A percentile compares a stretch with the other conserved stretches of the same genome.
Conservation (phyloP, 2,888 invertebrate genomes). For the Cheilosia impressa region DNA sequence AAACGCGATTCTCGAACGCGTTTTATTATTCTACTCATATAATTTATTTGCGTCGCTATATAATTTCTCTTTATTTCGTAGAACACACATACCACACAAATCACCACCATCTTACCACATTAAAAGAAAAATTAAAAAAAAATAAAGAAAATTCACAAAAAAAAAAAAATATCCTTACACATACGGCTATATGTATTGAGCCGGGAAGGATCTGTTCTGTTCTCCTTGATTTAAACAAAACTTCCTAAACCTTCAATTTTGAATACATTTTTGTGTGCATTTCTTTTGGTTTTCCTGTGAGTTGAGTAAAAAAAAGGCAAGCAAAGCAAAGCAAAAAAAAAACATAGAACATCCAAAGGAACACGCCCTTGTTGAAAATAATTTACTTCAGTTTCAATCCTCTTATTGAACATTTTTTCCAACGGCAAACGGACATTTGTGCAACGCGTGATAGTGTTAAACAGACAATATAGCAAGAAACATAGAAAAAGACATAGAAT, state of each 20-base stretch:
- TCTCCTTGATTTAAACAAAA: conserved; percentile 44
- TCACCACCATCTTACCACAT: conserved; percentile 55
- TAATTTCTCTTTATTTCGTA: conserved; percentile 83
- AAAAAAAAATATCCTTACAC: conserved; percentile 35
- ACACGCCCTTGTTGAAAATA: conserved; percentile 41
- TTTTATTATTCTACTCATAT: conserved; percentile 84
- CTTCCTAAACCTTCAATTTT: conserved; percentile 37
- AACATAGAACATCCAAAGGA: conserved; percentile 26
- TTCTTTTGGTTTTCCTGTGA: conserved; percentile 45
- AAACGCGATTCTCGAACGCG: conserved; percentile 84
- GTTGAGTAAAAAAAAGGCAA: conserved; percentile 2
- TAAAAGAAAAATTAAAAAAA: conserved; percentile 29
- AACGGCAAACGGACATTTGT: conserved; percentile 38
- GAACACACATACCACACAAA: conserved; percentile 79
- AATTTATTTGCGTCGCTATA: conserved; percentile 84
- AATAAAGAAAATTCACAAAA: conserved; percentile 23
- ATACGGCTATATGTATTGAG: conserved; percentile 53
- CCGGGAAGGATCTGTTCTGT: conserved; percentile 43
- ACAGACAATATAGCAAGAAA: conserved; percentile 46
- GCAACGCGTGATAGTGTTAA: conserved; percentile 53
- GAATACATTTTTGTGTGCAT: conserved; percentile 37
- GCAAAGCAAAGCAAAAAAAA: not conserved
- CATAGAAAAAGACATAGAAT: conserved; percentile 52
- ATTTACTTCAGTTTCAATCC: conserved; percentile 24
- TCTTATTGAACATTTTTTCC: conserved; percentile 17